Evolutionary conservation across 1,140 invertebrate genomes (phyloP).

Genomic region (Sinella curviseta): DNA sequence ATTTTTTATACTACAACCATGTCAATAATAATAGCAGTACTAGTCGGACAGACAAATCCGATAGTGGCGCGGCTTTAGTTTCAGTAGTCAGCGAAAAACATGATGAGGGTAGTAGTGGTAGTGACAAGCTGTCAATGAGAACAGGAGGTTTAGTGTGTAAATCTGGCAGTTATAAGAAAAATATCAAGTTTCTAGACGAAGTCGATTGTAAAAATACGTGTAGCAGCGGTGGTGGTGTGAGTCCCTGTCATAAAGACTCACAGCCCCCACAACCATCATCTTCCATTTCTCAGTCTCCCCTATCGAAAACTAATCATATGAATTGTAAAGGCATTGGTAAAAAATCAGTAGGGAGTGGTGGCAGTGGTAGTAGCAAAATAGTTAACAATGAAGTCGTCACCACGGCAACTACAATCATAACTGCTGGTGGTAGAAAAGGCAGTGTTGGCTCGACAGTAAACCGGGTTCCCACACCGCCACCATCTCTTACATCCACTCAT

Average conservation of each 20-base stretch:
- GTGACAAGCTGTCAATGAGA: background rate
- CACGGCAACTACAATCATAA: background rate
- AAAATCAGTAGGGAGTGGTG: background rate
- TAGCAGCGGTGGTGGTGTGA: no score
- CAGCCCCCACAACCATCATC: background rate
- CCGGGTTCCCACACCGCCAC: background rate
- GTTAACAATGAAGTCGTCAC: background rate
- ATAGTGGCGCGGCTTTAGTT: background rate
- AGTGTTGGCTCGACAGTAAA: background rate
- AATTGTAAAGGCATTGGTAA: constrained; percentile 12
- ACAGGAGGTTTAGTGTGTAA: no score
- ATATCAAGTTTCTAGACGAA: no score
- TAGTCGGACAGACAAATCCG: background rate
- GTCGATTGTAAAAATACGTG: no score
- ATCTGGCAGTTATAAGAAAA: no score
- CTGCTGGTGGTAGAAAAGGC: background rate
- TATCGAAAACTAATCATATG: constrained; percentile 1
- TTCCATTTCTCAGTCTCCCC: background rate
- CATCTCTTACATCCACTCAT: background rate
- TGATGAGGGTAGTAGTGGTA: no score
- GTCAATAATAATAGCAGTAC: background rate
- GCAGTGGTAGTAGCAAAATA: background rate
- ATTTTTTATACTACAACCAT: background rate
- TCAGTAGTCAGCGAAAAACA: no score
- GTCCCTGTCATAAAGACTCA: no score